Conservation (phyloP, 2,888 invertebrate species). For the Lagria hirta region DNA sequence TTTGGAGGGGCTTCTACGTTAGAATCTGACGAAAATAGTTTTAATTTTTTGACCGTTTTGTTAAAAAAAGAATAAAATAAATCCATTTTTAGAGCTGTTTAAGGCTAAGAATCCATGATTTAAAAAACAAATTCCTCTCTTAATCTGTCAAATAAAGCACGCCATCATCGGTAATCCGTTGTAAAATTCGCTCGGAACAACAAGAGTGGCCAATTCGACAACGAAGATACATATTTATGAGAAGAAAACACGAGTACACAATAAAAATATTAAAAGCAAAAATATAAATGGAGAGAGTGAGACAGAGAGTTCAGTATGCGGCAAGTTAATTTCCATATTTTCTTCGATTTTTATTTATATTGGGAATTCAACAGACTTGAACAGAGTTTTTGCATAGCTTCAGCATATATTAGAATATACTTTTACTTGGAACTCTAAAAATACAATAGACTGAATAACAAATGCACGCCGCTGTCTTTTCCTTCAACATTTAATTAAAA, state of each 20-base stretch:
- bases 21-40: no score
- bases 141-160: no score
- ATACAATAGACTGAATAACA: slow-evolving; percentile 46
- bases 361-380: slow-evolving; percentile 33
- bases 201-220: slow-evolving; percentile 32
- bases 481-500: slow-evolving; percentile 45
- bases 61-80: no score
- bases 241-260: slow-evolving; percentile 36
- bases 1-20: no score
- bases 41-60: no score
- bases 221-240: slow-evolving; percentile 42
- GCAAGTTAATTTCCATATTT: slow-evolving; percentile 41
- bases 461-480: slow-evolving; percentile 46
- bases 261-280: slow-evolving; percentile 40
- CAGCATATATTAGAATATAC: slow-evolving; percentile 44
- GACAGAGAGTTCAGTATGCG: slow-evolving; percentile 30
- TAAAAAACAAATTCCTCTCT: no score
- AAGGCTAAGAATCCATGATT: no score
- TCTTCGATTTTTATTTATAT: slow-evolving; percentile 43
- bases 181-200: no score
- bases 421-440: slow-evolving; percentile 40
- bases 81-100: no score
- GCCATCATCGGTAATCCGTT: no score
- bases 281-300: slow-evolving; percentile 36
- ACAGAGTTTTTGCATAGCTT: slow-evolving; percentile 39